Evolutionary conservation across 2,797 vertebrate genomes (phyloP), one percentile per base, ranked within the genome.

Genomic region (Manis pentadactyla): DNA sequence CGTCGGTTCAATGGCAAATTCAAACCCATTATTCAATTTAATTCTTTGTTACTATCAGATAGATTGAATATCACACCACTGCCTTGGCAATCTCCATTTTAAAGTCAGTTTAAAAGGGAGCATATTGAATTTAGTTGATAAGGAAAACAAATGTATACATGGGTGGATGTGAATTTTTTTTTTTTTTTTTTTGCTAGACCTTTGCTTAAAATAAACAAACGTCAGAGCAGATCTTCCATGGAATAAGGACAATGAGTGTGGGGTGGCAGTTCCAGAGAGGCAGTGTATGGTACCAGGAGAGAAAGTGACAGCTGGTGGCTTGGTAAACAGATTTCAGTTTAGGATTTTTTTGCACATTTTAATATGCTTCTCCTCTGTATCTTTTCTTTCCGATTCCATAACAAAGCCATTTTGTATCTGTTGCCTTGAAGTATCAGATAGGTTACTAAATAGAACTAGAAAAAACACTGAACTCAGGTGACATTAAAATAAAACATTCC

Each of bases 291-390:
- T 96, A 96, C 87, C 77, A 94, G 97, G 97, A 98, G 95, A 75
- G 95, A 95, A 97, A 98, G 96, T 97, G 98, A 98, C 98, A 98
- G 98, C 98, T 98, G 98, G 98, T 97, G 97, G 97, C 96, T 97
- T 95, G 94, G 92, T 97, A 98, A 98, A 98, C 98, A 98, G 98
- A 98, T 98, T 98, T 98, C 95, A 96, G 98, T 98, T 98, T 95
- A 97, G 98, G 96, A 98, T 98, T 98, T 98, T 98, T 89, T 94
- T 98, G 97, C 98, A 98, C 97, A 97, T 97, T 98, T 98, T 98
- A 98, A 98, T 98, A 98, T 1, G 90, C 96, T 97, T 98, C 94
- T 97, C 96, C 0, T n/a, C 97, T 95, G 19, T 94, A 95, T 97
- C 98, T 98, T 98, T 97, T 98, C 96, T 98, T 98, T 95, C 93